Percentiles rank a stretch among this genome's conserved stretches.
phyloP scores from a whole-genome alignment of 2,113 vertebrate species.

The Salminus brasiliensis region DNA sequence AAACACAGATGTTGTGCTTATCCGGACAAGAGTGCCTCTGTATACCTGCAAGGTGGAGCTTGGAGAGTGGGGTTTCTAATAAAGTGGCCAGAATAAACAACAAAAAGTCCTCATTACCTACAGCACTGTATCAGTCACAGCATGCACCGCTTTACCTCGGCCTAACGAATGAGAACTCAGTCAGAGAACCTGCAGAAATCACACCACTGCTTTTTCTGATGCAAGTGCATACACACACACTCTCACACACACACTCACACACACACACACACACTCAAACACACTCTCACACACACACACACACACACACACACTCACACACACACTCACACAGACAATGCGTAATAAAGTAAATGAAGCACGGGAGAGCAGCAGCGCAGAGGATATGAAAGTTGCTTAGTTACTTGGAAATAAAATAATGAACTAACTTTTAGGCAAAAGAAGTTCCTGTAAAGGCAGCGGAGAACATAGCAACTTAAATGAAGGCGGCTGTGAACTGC shows the following conservation, averaged over 20 bases:
- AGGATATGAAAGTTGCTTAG: neutral
- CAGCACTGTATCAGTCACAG: no score
- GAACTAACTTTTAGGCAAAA: slow-evolving; percentile 17
- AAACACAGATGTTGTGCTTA: no score
- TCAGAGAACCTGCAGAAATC: no score
- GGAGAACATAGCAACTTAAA: slow-evolving; percentile 17
- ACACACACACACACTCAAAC: slow-evolving; percentile 7
- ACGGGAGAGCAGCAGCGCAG: neutral
- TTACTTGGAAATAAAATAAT: slow-evolving; percentile 14
- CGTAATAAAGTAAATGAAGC: neutral
- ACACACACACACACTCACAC: neutral
- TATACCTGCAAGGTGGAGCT: no score
- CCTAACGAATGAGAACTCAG: neutral
- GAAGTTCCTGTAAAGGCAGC: slow-evolving; percentile 16
- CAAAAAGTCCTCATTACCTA: no score
- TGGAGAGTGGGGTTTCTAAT: no score
- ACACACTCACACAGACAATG: neutral
- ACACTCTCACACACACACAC: no score
- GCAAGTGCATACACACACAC: no score
- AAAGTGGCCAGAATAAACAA: no score
- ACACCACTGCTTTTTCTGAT: no score
- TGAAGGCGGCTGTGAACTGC: slow-evolving; percentile 21
- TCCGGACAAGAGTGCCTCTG: no score
- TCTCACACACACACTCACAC: neutral
- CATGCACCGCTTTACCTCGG: neutral